Conservation (phyloP, 2,888 invertebrate species). For the Boloria selene region DNA sequence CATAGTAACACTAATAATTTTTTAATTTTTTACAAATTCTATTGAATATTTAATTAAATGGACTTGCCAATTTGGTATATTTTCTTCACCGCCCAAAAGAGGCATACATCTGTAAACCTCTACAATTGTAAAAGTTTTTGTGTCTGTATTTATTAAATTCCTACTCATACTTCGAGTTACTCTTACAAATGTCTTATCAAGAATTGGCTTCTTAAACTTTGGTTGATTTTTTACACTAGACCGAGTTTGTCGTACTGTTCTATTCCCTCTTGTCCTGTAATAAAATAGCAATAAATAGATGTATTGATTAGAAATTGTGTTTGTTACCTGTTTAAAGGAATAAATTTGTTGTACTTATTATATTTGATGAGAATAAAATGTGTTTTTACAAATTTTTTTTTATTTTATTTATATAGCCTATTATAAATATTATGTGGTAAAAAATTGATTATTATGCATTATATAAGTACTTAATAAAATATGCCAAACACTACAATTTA, state of each 20-base stretch:
- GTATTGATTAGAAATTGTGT: constrained; percentile 31
- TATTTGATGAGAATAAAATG: constrained; percentile 62
- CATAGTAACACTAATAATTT: background rate
- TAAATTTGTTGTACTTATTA: constrained; percentile 65
- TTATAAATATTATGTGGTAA: background rate
- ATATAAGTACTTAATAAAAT: too few species aligned
- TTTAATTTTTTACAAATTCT: constrained; percentile 46
- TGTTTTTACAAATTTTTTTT: constrained; percentile 45
- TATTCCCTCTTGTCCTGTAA: constrained; percentile 23
- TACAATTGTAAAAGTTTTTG: constrained; percentile 54
- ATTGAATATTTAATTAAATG: constrained; percentile 64
- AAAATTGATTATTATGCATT: too few species aligned
- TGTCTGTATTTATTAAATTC: constrained; percentile 37
- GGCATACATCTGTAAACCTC: constrained; percentile 73
- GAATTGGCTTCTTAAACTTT: background rate
- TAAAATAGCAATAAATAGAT: constrained; percentile 25
- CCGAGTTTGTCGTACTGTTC: background rate
- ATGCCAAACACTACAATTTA: too few species aligned
- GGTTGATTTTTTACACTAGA: constrained; percentile 6
- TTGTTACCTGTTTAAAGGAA: constrained; percentile 44
- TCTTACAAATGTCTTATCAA: constrained; percentile 22
- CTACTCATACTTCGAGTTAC: constrained; percentile 56
- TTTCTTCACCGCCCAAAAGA: constrained; percentile 63
- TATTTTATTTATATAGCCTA: constrained; percentile 14
- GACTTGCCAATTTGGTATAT: constrained; percentile 63